Percentiles rank a stretch among this genome's conserved stretches.
phyloP scores from a whole-genome alignment of 2,888 invertebrate genomes.

The Griposia aprilina region DNA sequence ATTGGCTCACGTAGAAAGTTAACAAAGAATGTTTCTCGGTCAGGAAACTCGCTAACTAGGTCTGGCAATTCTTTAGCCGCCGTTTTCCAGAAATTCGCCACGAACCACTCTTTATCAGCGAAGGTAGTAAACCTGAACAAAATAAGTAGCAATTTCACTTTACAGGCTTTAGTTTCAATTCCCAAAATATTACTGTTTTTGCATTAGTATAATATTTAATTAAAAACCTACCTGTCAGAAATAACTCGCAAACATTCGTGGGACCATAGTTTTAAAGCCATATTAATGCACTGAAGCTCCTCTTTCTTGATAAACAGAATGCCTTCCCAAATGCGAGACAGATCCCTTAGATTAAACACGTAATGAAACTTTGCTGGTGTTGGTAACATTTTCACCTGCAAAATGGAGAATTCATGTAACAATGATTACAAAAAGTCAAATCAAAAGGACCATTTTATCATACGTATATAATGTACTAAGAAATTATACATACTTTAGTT shows the following conservation, averaged over 20 bases:
- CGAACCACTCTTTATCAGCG: conserved; percentile 93
- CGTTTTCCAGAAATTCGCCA: conserved; percentile 90
- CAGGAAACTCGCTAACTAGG: conserved; percentile 84
- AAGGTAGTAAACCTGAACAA: conserved; percentile 83
- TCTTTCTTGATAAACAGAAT: conserved; percentile 93
- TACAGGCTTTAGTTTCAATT: background rate
- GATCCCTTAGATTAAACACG: conserved; percentile 96
- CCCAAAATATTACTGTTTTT: no score
- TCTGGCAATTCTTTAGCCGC: conserved; percentile 91
- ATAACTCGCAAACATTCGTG: conserved; percentile 96
- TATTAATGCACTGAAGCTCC: conserved; percentile 91
- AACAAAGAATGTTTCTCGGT: conserved; percentile 94
- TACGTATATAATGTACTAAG: background rate
- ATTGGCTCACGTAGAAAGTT: conserved; percentile 96
- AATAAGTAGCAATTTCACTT: background rate
- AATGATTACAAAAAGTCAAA: background rate
- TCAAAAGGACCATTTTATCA: background rate
- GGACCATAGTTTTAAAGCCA: conserved; percentile 94
- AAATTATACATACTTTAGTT: conserved; percentile 90
- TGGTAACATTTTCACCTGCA: conserved; percentile 95
- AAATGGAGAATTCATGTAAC: background rate
- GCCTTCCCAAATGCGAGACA: conserved; percentile 98
- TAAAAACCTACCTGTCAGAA: conserved; percentile 92
- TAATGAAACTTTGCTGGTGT: conserved; percentile 98
- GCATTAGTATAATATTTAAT: no score